phyloP scores from a whole-genome alignment of 2,113 vertebrate species.

The Balaenoptera acutorostrata region DNA sequence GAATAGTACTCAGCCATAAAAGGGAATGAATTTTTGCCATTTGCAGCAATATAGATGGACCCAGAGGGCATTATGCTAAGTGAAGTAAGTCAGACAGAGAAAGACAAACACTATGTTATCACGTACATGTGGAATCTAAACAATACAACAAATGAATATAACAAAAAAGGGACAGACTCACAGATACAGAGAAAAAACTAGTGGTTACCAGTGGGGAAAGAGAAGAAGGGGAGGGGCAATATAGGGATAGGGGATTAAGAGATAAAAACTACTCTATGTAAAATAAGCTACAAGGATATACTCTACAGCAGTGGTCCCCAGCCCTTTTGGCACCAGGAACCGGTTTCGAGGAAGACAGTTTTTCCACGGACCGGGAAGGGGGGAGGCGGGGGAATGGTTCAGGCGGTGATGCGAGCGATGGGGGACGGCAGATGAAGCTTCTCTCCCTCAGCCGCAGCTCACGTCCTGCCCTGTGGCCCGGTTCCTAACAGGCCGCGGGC shows the following conservation, averaged over 20 bases:
- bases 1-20: not conserved
- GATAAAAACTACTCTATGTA: not conserved
- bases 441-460: too few relatives aligned
- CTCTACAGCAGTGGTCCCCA: too few relatives aligned
- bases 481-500: too few relatives aligned
- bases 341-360: too few relatives aligned
- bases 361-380: too few relatives aligned
- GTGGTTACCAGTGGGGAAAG: not conserved
- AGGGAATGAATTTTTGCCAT: not conserved
- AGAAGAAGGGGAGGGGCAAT: accelerated
- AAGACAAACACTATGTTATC: not conserved
- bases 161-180: not conserved
- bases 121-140: not conserved
- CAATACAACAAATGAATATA: not conserved
- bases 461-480: too few relatives aligned
- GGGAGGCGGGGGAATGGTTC: too few relatives aligned
- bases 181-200: not conserved
- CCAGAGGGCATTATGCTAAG: not conserved
- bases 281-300: not conserved
- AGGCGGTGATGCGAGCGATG: too few relatives aligned
- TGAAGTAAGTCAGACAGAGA: not conserved
- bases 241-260: not conserved
- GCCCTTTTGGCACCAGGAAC: too few relatives aligned
- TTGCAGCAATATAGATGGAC: not conserved
- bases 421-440: too few relatives aligned